Base-by-base conservation (phyloP, 2,888 invertebrate species). In the Lysandra bellargus region DNA sequence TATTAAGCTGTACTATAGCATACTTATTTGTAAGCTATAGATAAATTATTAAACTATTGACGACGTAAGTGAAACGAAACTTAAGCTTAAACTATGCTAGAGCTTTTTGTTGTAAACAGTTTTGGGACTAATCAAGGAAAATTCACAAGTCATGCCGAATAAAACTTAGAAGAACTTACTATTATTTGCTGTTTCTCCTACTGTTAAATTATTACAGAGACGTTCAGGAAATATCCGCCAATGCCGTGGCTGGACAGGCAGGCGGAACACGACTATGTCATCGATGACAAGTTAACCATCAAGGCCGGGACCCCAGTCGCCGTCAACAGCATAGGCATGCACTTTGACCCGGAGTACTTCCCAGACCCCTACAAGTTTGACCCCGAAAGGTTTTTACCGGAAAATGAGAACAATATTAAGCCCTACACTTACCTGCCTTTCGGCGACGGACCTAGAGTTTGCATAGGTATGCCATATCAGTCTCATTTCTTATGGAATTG, bases 301-400 rank as follows among this genome's bases (percentile, higher is more conserved):
- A 83, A 84, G 0, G 86, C 87, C 0, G 88, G 89, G 0, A 90
- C 88, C 0, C 84, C 86, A 0, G 82, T 88, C 0, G 87, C 86
- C 77, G 82, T 88, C 0, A 87, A 87, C 80, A 83, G 80, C 0
- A 80, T 85, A 0, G 88, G 87, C 23, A 84, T 88, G 84, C 88
- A 87, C 40, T 83, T 83, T 61, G 95, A 95, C 83, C 89, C 93
- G 0, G 86, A 92, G 37, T 92, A 90, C 83, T 95, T 88, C 84
- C 91, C 94, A 0, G 89, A 95, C 9, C 95, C 95, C 0, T 84
- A 85, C 0, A 90, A 91, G 83, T 96, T 95, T 82, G 90, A 95
- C 82, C 95, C 96, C 9, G 90, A 95, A 80, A 85, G 95, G 78
- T 95, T 95, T 81, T 91, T 88, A 53, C 92, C 95, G 0, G 95